Base-by-base conservation (phyloP, 2,888 invertebrate genomes). In the Metacarcinus magister region DNA sequence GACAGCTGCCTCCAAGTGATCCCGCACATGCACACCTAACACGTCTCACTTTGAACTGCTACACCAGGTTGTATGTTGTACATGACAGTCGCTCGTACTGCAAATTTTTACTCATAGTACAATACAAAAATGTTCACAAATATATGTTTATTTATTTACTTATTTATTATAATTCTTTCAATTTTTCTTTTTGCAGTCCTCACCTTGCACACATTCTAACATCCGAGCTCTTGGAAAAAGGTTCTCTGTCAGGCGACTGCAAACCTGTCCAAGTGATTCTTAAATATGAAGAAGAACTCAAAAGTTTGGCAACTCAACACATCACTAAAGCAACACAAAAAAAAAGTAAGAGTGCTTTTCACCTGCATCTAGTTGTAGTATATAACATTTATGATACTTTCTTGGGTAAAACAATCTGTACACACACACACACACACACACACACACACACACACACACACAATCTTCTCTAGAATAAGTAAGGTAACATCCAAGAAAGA, bases 121-220 rank as follows among this genome's bases (percentile, higher is more conserved):
- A n/a, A n/a, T n/a, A n/a, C n/a, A n/a, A 8, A 48, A 8, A 48
- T 48, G 13, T 48, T 8, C 13, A 48, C 13, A 48, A 8, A 48
- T 48, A 48, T 48, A 48, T 48, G 13, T 48, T 8, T 60, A 60
- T 60, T 13, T 60, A 60, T 60, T 7, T 60, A 93, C 39, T 19
- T 60, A 60, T 28, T 19, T 19, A 2, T 39, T 67, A 67, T n/a
- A 39, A 19, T 89, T 54, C n/a, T 54, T 91, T 67, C 67, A n/a
- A 46, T 28, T 94, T 16, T 95, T 44, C 92, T 92, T 39, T 95
- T 95, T 95, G 2, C 93, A 95, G 95, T 93, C 95, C 95, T 23
- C 54, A 95, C 87, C 92, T 95, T 92, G 95, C 95, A 54, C 95
- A 93, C 19, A 92, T 95, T 39, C 92, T 95, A 7, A 93, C 95